Base-by-base conservation (phyloP, 37 sponge, comb jelly and placozoan genomes). In the Aphrocallistes beatrix region DNA sequence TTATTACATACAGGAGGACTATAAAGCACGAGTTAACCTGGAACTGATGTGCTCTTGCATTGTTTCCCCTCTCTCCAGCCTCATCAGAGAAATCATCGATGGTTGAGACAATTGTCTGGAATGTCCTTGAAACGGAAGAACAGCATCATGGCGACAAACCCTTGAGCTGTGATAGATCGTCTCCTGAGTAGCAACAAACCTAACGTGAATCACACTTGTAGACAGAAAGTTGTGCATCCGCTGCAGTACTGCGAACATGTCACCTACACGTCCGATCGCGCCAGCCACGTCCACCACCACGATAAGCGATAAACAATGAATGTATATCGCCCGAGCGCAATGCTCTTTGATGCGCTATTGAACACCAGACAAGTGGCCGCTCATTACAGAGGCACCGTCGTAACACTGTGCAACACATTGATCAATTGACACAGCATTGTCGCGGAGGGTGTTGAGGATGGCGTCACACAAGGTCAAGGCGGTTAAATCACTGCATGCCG, bases 71-170 rank as follows among this genome's bases (percentile, higher is more conserved):
- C 32, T 60, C 34, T 25, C 75, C 75, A 60, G 34, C 75, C 3
- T 60, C 75, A 21, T 60, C 8, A 32, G 75, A 21, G 17, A 60
- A 60, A 1, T 60, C 75, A 13, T 60, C 75, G n/a, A 60, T 60
- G 32, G 75, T 30, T 60, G 75, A 60, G 32, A 60, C 3, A 60
- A 60, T 60, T 32, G 75, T 30, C 75, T 21, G 75, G 3, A 60
- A 28, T 60, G 75, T 60, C 25, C 75, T 32, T 28, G 34, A 19
- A 60, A 60, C 21, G 3, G 34, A 21, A 32, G 28, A 28, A 60
- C 81, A 34, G 86, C 86, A 34, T 37, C 86, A 60, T 39, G 51
- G 6, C 81, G 37, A 36, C 86, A 85, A 23, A 69, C 81, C 86
- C 75, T 3, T 6, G 75, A 60, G 75, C 34, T 13, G 8, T 21